Evolutionary conservation across 2,888 invertebrate genomes (phyloP).

Genomic region (Scelioninae gen. 2): DNA sequence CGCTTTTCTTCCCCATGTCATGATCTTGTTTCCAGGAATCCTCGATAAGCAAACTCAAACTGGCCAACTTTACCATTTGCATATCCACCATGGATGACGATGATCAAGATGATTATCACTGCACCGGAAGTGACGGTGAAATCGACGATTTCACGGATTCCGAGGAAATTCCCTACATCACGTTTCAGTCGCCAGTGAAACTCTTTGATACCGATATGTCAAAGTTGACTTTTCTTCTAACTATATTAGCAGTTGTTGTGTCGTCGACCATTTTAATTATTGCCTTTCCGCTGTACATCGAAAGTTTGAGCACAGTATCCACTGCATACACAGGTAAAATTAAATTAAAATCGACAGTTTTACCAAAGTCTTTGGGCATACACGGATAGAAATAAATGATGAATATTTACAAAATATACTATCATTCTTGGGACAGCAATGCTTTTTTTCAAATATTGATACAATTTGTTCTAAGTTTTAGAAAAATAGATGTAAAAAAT

Average conservation of each 20-base stretch:
- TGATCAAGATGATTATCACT: slow-evolving; percentile 71
- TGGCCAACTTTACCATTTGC: slow-evolving; percentile 64
- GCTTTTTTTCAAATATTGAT: too few species aligned
- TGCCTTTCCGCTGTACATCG: slow-evolving; percentile 77
- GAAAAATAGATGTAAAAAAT: too few species aligned
- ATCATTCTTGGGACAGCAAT: too few species aligned
- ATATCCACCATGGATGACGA: slow-evolving; percentile 72
- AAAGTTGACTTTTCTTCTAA: slow-evolving; percentile 75
- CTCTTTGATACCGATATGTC: slow-evolving; percentile 71
- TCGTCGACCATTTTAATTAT: slow-evolving; percentile 77
- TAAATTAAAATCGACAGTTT: background rate
- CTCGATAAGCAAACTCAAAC: slow-evolving; percentile 43
- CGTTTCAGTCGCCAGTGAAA: slow-evolving; percentile 70
- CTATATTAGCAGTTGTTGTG: slow-evolving; percentile 74
- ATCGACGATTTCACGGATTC: slow-evolving; percentile 73
- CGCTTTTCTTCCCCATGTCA: too few species aligned
- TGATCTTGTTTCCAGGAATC: background rate
- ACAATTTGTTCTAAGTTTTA: too few species aligned
- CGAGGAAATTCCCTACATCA: slow-evolving; percentile 70
- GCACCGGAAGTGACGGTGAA: slow-evolving; percentile 68
- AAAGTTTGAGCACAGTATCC: slow-evolving; percentile 71
- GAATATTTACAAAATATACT: too few species aligned
- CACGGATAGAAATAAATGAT: too few species aligned
- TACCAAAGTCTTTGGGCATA: too few species aligned
- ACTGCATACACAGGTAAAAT: slow-evolving; percentile 72